Base-by-base conservation (phyloP, 2,797 vertebrate genomes). In the Dendrocincla tyrannina region DNA sequence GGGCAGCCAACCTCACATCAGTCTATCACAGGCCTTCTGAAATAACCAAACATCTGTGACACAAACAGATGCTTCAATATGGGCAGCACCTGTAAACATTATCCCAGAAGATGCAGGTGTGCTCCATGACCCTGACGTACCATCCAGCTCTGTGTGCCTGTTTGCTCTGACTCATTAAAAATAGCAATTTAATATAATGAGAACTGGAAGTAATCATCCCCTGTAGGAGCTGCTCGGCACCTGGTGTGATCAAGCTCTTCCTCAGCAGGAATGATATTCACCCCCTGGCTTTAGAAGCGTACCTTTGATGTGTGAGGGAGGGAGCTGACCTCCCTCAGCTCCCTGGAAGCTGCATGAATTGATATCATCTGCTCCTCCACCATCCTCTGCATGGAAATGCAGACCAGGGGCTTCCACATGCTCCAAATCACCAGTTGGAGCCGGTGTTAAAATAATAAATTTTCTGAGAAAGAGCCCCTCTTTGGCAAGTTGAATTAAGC, bases 141-240 rank as follows among this genome's bases (percentile, higher is more conserved):
- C 39, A 27, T 28, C 66, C 55, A 77, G 58, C 22, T 39, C 46
- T 4, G 2, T 49, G 30, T 37, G 88, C 30, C 32, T 85, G n/a
- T 81, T 91, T 69, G 22, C 42, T 74, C 50, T 12, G 7, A 35
- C 50, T 74, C 80, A 83, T 84, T 94, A 79, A 62, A 94, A 94
- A 10, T 9, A 79, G 66, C 37, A 9, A 79, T 39, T 93, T 33
- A 72, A 83, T 42, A 30, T 52, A 39, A 39, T 33, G 35, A 91
- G 75, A 83, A 32, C 5, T 3, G 76, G 64, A 82, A 84, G 30
- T 22, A 33, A 47, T n/a, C 27, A 58, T 12, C 22, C 30, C 49
- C 33, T 68, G 76, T 20, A 85, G 77, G 50, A 82, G 50, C 69
- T 93, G 69, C 77, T 75, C 3, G 2, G 30, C 47, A 87, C 55